Evolutionary conservation across 1,140 invertebrate genomes (phyloP), one percentile per base, ranked within the genome.

Genomic region (Micrasema minimum): DNA sequence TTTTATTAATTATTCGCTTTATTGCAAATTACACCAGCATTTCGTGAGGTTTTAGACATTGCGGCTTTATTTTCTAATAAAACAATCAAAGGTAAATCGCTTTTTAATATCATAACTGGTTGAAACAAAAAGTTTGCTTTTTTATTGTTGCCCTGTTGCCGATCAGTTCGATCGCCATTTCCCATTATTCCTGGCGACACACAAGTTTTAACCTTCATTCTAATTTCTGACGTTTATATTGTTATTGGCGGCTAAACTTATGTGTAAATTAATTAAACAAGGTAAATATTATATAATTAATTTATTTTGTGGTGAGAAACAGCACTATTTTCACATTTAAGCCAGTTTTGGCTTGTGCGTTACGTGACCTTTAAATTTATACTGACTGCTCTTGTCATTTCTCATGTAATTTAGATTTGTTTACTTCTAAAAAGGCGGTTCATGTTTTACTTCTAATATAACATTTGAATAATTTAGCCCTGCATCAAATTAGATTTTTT

Each of bases 191-290:
- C 66, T 69, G 66, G 66, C 66, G 59, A 53, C 66, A 69, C 66
- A 69, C 46, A 69, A 59, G 9, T 61, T 69, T 51, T 59, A 69
- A 59, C 66, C 55, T 69, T 59, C 53, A 59, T 43, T 53, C 14
- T 12, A 46, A 26, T 46, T 66, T 69, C n/a, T 69, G 66, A 69
- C 66, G 55, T 69, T 61, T 69, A 46, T 20, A 35, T 45, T 69
- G 66, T 59, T 59, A 20, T 69, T 26, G 23, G 22, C n/a, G 20
- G 55, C 16, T 31, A 11, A 64, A 35, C 45, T 46, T n/a, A 59
- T 59, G 18, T 22, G 45, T 31, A 46, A 46, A 64, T 31, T 31
- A 14, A 22, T 31, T 4, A 31, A 37, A 46, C 20, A 64, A 46
- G 61, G 61, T 64, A 46, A 64, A 46, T 26, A 46, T 48, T 11